A percentile compares a stretch with the other conserved stretches of the same genome.
Conservation (phyloP, 2,113 vertebrate species). For the Malurus cyaneus region DNA sequence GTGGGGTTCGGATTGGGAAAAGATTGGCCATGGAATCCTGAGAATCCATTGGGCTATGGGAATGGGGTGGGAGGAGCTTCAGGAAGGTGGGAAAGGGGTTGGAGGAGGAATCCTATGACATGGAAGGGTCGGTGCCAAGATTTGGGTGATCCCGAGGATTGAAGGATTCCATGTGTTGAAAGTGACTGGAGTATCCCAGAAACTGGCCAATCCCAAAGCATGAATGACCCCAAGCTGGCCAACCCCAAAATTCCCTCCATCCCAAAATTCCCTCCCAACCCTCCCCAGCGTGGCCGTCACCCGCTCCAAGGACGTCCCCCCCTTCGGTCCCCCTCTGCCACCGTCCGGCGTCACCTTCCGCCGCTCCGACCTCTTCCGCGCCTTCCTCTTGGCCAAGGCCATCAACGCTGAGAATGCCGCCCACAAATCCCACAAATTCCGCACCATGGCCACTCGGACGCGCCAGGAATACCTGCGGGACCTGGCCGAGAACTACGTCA, state of each 20-base stretch:
- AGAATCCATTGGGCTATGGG: no score
- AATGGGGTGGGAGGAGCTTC: background rate
- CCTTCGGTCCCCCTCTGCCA: constrained; percentile 91
- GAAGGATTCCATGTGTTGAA: background rate
- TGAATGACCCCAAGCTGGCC: background rate
- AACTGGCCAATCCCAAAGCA: background rate
- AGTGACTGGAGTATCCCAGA: no score
- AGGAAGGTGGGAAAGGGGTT: background rate
- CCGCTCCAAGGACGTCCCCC: constrained; percentile 93
- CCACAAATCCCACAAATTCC: constrained; percentile 93
- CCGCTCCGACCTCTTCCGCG: constrained; percentile 84
- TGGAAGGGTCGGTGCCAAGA: no score
- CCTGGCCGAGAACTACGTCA: constrained; percentile 88
- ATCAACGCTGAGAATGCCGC: constrained; percentile 92
- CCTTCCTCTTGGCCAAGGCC: constrained; percentile 91
- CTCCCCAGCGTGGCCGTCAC: constrained; percentile 85
- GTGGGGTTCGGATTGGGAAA: background rate
- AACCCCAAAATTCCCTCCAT: background rate
- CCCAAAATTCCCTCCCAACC: background rate
- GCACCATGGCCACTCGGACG: constrained; percentile 92
- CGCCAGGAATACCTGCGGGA: constrained; percentile 92
- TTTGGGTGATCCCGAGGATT: background rate
- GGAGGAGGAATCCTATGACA: background rate
- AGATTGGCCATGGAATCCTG: no score
- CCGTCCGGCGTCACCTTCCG: constrained; percentile 80